Evolutionary conservation across 2,113 vertebrate species (phyloP).

Genomic region (Crypturellus undulatus): DNA sequence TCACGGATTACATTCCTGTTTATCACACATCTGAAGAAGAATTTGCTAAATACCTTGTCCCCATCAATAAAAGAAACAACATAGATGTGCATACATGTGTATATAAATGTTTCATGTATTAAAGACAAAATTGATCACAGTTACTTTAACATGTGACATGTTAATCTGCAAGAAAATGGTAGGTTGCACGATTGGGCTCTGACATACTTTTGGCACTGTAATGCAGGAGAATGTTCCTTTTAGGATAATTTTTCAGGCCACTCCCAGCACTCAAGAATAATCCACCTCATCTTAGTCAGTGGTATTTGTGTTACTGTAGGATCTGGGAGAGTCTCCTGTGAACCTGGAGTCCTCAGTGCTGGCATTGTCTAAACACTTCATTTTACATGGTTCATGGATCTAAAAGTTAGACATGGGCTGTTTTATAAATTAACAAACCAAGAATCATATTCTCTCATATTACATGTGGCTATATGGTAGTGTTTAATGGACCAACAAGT

Average conservation of each 20-base stretch:
- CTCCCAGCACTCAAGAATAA: neutral
- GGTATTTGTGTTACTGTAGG: neutral
- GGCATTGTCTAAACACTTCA: neutral
- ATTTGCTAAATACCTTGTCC: neutral
- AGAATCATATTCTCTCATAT: neutral
- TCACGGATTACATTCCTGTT: no score
- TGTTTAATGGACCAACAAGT: neutral
- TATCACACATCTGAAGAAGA: neutral
- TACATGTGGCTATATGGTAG: neutral
- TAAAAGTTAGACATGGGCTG: neutral
- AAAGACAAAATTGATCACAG: neutral
- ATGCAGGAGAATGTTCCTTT: neutral
- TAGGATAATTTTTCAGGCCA: neutral
- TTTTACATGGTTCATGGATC: neutral
- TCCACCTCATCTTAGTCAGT: neutral
- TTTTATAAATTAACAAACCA: neutral
- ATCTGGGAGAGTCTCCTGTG: neutral
- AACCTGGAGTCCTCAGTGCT: neutral
- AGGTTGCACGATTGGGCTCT: neutral
- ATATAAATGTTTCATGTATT: neutral
- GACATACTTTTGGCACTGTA: neutral
- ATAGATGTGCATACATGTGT: rapidly evolving
- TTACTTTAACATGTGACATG: neutral
- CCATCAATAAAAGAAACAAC: neutral
- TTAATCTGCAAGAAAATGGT: neutral